Conservation (phyloP, 2,888 invertebrate species). For the Drosophila mettleri region DNA sequence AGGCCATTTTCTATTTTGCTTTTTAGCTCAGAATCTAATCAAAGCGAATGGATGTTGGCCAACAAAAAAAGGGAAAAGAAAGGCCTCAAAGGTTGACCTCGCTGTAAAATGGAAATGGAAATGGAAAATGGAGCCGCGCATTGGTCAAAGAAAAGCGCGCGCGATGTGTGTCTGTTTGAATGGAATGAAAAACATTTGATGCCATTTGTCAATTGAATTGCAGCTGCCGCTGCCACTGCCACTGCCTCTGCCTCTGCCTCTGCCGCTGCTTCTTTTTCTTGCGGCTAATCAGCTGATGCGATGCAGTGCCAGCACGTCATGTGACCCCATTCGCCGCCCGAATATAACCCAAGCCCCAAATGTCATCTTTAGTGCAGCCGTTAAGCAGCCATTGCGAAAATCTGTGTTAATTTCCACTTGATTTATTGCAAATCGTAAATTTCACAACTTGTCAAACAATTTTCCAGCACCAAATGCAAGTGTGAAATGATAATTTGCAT, state of each 20-base stretch:
- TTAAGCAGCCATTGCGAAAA: conserved; percentile 7
- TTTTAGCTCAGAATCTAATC: conserved; percentile 61
- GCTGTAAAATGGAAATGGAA: conserved; percentile 5
- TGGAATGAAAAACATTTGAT: conserved; percentile 38
- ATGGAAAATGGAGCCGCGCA: conserved; percentile 27
- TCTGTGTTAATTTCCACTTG: conserved; percentile 26
- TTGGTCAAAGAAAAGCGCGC: conserved; percentile 37
- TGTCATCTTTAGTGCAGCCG: background rate
- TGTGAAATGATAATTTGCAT: conserved; percentile 20
- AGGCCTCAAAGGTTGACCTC: conserved; percentile 45
- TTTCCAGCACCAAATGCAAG: conserved; percentile 47
- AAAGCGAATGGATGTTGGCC: conserved; percentile 65
- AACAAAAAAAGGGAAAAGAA: conserved; percentile 15
- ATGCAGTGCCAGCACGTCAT: conserved; percentile 6
- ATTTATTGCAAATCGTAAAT: conserved; percentile 46
- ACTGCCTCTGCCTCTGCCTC: background rate
- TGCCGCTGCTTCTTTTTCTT: conserved; percentile 2
- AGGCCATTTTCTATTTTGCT: background rate
- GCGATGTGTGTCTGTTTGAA: conserved; percentile 24
- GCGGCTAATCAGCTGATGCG: conserved; percentile 43
- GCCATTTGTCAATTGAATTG: conserved; percentile 51
- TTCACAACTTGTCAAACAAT: conserved; percentile 53
- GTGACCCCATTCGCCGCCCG: conserved; percentile 44
- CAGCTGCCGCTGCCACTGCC: conserved; percentile 8
- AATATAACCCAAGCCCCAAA: conserved; percentile 16